Evolutionary conservation across 1,140 invertebrate genomes (phyloP).

Genomic region (Aethina tumida): DNA sequence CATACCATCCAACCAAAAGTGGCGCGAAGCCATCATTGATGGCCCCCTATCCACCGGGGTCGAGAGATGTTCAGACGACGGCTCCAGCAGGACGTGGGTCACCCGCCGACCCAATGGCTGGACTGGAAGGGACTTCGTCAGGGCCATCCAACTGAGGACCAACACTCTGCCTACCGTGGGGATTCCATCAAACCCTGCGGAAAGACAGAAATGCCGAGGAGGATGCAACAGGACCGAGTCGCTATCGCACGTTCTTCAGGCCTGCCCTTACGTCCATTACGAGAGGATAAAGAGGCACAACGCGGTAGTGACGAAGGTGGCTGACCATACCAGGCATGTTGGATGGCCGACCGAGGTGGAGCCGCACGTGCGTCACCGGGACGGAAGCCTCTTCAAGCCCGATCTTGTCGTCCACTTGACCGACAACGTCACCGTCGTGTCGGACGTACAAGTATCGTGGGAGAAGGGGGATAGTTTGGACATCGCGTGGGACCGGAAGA

Average conservation of each 20-base stretch:
- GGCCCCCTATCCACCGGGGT: too few relatives aligned
- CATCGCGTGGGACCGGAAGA: constrained; percentile 6
- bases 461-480: constrained; percentile 7
- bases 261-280: constrained; percentile 12
- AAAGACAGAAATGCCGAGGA: too few relatives aligned
- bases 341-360: constrained; percentile 8
- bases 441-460: constrained; percentile 17
- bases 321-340: neutral
- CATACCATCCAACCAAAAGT: too few relatives aligned
- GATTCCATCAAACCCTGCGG: too few relatives aligned
- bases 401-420: constrained; percentile 6
- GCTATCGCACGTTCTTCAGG: constrained; percentile 18
- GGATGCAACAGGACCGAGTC: constrained; percentile 11
- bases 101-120: constrained; percentile 4
- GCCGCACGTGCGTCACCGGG: constrained; percentile 6
- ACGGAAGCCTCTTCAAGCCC: constrained; percentile 14
- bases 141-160: constrained; percentile 13
- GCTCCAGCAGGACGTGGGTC: too few relatives aligned
- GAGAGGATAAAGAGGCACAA: constrained; percentile 16
- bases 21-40: too few relatives aligned
- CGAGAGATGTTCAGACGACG: too few relatives aligned
- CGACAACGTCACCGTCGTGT: neutral
- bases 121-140: constrained; percentile 9
- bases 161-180: constrained; percentile 6
- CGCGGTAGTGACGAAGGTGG: constrained; percentile 7